Conservation (phyloP, 2,797 vertebrate genomes). For the Adelosebastes latens region DNA sequence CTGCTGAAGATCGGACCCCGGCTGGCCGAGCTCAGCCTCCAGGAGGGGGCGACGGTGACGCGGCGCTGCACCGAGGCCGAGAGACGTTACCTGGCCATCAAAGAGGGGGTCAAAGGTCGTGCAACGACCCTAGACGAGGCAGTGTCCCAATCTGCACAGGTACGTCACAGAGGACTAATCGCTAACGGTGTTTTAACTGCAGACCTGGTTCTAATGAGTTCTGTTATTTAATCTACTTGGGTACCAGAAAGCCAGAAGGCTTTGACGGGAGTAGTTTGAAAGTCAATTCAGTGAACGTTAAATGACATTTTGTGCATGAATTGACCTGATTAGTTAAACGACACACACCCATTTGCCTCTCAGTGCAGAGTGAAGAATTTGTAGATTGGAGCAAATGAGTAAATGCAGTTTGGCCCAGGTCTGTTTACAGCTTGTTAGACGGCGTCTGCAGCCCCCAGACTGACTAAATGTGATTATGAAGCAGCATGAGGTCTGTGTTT, state of each 20-base stretch:
- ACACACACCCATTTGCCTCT: neutral
- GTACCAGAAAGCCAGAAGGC: neutral
- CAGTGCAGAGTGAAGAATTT: neutral
- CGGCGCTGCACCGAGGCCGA: slow-evolving; percentile 88
- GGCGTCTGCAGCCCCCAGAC: slow-evolving; percentile 12
- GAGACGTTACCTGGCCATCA: slow-evolving; percentile 89
- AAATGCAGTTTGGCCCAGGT: slow-evolving; percentile 23
- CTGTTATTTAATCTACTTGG: neutral
- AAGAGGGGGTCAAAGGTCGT: slow-evolving; percentile 93
- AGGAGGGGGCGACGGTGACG: slow-evolving; percentile 89
- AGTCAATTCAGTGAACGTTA: neutral
- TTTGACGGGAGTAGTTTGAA: neutral
- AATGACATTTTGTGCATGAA: neutral
- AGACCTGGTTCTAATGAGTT: neutral
- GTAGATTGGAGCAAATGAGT: neutral
- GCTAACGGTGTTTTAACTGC: neutral
- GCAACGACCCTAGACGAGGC: slow-evolving; percentile 92
- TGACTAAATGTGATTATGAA: slow-evolving; percentile 19
- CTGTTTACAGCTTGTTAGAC: slow-evolving; percentile 9
- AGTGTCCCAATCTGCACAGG: slow-evolving; percentile 95
- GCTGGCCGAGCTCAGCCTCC: slow-evolving; percentile 90
- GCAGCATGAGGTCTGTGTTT: slow-evolving; percentile 39
- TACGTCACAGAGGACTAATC: slow-evolving; percentile 54
- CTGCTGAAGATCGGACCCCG: slow-evolving; percentile 97
- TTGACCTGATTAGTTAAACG: neutral